Base-by-base conservation (phyloP, 1,140 invertebrate species). In the Neelides sp. region DNA sequence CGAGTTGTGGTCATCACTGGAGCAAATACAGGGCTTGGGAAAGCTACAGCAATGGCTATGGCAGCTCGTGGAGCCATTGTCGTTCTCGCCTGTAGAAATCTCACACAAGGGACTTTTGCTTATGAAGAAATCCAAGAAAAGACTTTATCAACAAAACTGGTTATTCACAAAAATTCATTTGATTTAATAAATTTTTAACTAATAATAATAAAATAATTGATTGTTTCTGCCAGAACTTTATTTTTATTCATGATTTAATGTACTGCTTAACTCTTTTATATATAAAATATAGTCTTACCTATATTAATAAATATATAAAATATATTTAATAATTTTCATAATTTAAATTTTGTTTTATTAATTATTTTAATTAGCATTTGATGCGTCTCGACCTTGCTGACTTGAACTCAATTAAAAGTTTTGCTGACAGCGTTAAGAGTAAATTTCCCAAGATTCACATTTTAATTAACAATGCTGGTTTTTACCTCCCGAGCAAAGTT, bases 401-500 rank as follows among this genome's bases (percentile, higher is more conserved):
- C 10, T 66, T 89, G 8, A 68, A 72, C 22, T 88, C 83, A 19
- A 75, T 91, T 0, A 66, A 76, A 50, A 68, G 77, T 55, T 89
- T 83, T 63, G 81, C 78, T 10, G 65, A 75, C 39, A 68, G 73
- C 20, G 65, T 90, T 1, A 61, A 73, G 12, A 65, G 73, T 4
- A 73, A 67, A 0, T 76, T 80, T 64, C 47, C 71, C 28, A 68
- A 75, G 59, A 77, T 85, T 34, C 74, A 85, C 61, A 67, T 85
- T 32, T 68, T 91, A 2, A 76, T 89, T 13, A 86, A 88, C 58
- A 90, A 89, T 69, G 86, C 85, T 41, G 85, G 73, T 13, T 13
- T 40, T 19, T 40, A 19, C 19, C 8, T 8, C 37, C 17, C 10
- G 8, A 19, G 7, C 8, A 8, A 12, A 86, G 52, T 69, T 87